These are phyloP conservation scores for Crossocerus cetratus DNA, from an alignment of 2,888 invertebrate genomes.

Conservation along the genomic window DNA sequence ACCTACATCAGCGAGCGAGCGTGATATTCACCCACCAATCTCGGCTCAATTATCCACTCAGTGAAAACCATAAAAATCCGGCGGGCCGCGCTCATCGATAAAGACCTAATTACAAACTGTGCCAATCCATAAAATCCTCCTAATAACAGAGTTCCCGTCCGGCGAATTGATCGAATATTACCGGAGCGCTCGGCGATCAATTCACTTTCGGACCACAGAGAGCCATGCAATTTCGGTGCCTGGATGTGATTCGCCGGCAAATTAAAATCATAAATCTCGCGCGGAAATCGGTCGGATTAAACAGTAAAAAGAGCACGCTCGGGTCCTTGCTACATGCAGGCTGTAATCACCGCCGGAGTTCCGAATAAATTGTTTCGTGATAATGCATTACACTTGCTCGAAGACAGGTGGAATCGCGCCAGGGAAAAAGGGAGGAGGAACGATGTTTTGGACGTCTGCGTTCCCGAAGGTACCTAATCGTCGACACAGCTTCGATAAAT, in stretches of 20 bases:
- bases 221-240: slow-evolving; percentile 35
- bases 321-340: too few species aligned
- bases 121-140: slow-evolving; percentile 56
- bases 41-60: slow-evolving; percentile 57
- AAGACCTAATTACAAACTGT: slow-evolving; percentile 68
- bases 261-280: slow-evolving; percentile 29
- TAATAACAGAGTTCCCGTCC: slow-evolving; percentile 54
- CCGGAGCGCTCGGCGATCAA: slow-evolving; percentile 33
- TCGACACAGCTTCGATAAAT: slow-evolving; percentile 1
- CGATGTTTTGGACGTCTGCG: not conserved
- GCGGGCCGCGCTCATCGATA: slow-evolving; percentile 63
- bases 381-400: not conserved
- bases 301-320: not conserved
- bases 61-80: slow-evolving; percentile 61
- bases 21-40: slow-evolving; percentile 61
- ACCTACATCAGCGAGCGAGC: slow-evolving; percentile 50
- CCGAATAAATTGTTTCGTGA: too few species aligned
- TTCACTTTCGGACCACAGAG: slow-evolving; percentile 15
- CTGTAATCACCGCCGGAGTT: too few species aligned
- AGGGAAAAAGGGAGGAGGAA: not conserved
- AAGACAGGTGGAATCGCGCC: not conserved
- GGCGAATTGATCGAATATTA: slow-evolving; percentile 55
- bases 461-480: slow-evolving; percentile 7
- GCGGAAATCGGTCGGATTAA: not conserved
- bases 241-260: slow-evolving; percentile 13